phyloP scores from a whole-genome alignment of 2,797 vertebrate genomes.

The Orientallactaga sibirica region DNA sequence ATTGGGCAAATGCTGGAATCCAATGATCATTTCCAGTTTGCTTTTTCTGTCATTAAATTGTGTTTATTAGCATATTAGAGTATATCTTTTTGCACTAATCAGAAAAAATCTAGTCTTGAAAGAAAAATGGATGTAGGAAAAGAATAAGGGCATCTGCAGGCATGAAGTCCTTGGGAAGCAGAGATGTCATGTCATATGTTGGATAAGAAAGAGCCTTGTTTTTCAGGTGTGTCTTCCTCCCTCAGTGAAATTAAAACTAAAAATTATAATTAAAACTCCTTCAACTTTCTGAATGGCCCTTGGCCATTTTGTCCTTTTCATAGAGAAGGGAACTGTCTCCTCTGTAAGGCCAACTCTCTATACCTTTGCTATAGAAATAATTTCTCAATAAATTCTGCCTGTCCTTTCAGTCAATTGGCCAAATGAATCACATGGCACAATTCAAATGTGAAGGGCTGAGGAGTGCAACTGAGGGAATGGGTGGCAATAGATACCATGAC shows the following conservation, averaged over 20 bases:
- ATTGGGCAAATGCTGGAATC: background rate
- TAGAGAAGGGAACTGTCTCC: background rate
- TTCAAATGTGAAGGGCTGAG: background rate
- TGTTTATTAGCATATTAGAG: background rate
- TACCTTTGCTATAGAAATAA: background rate
- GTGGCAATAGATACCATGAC: background rate
- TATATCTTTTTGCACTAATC: background rate
- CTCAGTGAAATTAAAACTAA: no score
- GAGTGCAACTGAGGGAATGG: no score
- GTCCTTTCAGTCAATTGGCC: background rate
- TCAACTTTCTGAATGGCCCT: background rate
- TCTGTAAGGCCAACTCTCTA: no score
- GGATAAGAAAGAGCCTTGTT: background rate
- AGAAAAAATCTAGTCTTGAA: background rate
- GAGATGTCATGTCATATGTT: background rate
- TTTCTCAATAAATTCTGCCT: no score
- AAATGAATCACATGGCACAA: background rate
- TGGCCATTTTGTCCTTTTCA: background rate
- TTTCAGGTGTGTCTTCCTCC: background rate
- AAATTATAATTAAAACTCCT: background rate
- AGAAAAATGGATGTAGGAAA: background rate
- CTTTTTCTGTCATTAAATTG: background rate
- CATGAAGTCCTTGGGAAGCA: background rate
- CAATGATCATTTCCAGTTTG: background rate
- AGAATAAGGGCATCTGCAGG: background rate